Base-by-base conservation (phyloP, 2,113 vertebrate genomes). In the Laterallus jamaicensis region DNA sequence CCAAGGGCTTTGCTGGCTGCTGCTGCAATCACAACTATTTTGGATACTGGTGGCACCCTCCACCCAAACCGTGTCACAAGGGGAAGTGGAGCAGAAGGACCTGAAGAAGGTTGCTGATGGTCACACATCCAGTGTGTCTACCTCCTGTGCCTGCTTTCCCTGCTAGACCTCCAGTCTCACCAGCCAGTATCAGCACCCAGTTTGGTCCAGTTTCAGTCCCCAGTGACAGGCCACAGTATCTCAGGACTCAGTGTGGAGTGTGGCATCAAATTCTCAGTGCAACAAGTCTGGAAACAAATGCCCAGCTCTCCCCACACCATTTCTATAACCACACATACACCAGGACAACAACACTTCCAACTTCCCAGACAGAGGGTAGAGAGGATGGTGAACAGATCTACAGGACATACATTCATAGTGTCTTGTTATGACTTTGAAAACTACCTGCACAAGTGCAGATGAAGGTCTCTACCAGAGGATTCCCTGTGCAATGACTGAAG, bases 31-130 rank as follows among this genome's bases (percentile, higher is more conserved):
- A n/a, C 50, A 50, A 24, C 37, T 74, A 26, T 29, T 90, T 40
- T 75, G 84, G 39, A 9, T 37, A 32, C 47, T 55, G 59, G 29
- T 39, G 39, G 58, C 58, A 76, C 37, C 31, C 15, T 82, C 35
- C 18, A 20, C 50, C 12, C 22, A 25, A 42, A 82, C 32, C 26
- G 20, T 0, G 0, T 37, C 67, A 14, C 0, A 1, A 29, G 0
- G 4, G 20, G 44, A 77, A 42, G 35, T 1, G 17, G n/a, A 84
- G 40, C 83, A 76, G 54, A 12, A 40, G 64, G 52, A 54, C 29
- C 3, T 35, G 35, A 15, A 21, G 3, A 28, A 44, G 58, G 54
- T 6, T 29, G 40, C 25, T 60, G n/a, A 6, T 0, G 1, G 70
- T 24, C 7, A 1, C 2, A 2, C 29, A 35, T 12, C 15, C 2